These are phyloP conservation scores for Propithecus deckenii DNA, from an alignment of 2,797 vertebrate genomes.

Conservation along the genomic window DNA sequence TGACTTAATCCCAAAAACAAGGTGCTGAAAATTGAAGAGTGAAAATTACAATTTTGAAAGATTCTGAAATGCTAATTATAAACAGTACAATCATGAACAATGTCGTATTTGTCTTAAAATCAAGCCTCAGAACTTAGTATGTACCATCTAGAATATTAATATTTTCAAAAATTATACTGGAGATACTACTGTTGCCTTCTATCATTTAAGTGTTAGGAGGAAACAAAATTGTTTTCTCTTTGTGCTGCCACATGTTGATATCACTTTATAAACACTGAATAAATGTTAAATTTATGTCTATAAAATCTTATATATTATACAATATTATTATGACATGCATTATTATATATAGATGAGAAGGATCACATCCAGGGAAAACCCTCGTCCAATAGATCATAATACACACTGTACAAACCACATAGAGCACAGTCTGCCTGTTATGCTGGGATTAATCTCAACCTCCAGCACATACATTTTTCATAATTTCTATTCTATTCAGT, in stretches of 20 bases:
- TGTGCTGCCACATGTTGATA: background rate
- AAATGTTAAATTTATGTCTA: background rate
- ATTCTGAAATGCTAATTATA: background rate
- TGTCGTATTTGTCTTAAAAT: background rate
- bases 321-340: background rate
- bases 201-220: background rate
- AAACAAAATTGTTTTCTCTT: background rate
- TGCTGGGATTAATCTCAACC: background rate
- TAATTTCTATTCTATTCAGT: background rate
- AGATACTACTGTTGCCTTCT: background rate
- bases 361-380: background rate
- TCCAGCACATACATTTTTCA: background rate
- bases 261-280: background rate
- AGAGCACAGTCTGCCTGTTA: background rate
- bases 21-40: constrained; percentile 89
- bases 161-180: background rate
- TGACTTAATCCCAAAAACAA: constrained; percentile 99
- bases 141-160: background rate
- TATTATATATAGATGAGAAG: background rate
- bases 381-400: background rate
- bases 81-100: background rate
- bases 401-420: background rate
- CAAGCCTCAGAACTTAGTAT: background rate
- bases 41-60: constrained; percentile 56
- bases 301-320: background rate